Evolutionary conservation across 2,888 invertebrate genomes (phyloP), one percentile per base, ranked within the genome.

Genomic region (Oscheius myriophilus): DNA sequence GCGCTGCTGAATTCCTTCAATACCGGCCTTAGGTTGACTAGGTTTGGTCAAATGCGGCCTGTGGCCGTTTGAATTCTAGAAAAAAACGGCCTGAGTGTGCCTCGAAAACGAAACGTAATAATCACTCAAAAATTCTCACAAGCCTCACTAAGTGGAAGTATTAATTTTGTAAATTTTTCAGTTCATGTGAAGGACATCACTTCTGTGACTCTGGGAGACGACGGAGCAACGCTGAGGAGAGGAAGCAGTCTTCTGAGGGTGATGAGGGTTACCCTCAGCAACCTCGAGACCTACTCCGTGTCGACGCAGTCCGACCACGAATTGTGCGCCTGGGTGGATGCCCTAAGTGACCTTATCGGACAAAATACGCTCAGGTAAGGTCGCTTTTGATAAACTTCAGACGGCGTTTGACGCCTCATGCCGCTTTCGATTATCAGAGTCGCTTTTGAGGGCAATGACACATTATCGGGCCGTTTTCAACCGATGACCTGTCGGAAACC

Each of bases 301-400:
- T 26, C 46, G 18, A 33, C 57, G 26, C 49, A 43, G 18, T 46
- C 53, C 14, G 55, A 66, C 18, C 26, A 61, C 11, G 45, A 53
- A 11, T 39, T 70, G 16, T 65, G 52, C 33, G 39, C 58, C 87
- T 97, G 96, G 96, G 93, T 93, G 0, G 96, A 97, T 88, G 96
- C 95, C 3, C 92, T 96, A 55, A 94, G 95, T 88, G 93, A 94
- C 16, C 89, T 97, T 61, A 89, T 96, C 16, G 90, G 90, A 88
- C 87, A 84, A 88, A 92, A 92, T 87, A 95, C 96, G 95, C 18
- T 66, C 90, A 90, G 0, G 96, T 95, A 86, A 92, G 92, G 86
- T n/a, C n/a, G n/a, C n/a, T n/a, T n/a, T 92, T 93, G 83, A 92
- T 92, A 77, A 92, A 92, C 78, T n/a, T n/a, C n/a, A n/a, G n/a